Evolutionary conservation across 2,113 vertebrate species (phyloP), one percentile per base, ranked within the genome.

Genomic region (Oxyura jamaicensis): DNA sequence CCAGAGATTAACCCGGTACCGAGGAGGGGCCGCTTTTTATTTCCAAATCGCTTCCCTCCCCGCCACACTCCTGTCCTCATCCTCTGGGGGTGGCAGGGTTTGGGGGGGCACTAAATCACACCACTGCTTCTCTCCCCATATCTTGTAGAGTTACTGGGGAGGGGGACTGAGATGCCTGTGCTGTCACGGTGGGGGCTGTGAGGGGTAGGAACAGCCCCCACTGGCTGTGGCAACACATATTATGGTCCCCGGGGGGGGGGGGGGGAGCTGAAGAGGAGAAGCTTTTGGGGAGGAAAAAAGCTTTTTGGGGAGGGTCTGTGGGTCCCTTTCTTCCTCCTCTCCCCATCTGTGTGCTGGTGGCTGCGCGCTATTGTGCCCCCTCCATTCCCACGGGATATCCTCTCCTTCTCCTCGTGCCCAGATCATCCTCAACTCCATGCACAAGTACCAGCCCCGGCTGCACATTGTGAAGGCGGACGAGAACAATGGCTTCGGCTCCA

Each of bases 381-480:
- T 50, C 78, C 62, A 74, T 85, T 46, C 86, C 75, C 69, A 91
- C 4, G 15, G 58, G 5, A 4, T 63, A 11, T 86, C 10, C 29
- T 91, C 52, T 90, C 25, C 26, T 86, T 84, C 80, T 82, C 92
- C 93, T 89, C 23, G 35, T 8, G 36, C 65, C 41, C 82, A 99
- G 99, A 99, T 99, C 96, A 99, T 99, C 93, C 97, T 99, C 29
- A 99, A 99, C 96, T 99, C 99, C 71, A 99, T 99, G 99, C 99
- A 99, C 97, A 99, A 99, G 66, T 99, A 99, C 84, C 99, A 99
- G 84, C 99, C 99, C 66, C 97, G 99, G 97, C 99, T 99, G 79
- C 99, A 99, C 97, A 99, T 99, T 26, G 99, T 99, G 75, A 99
- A 99, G 94, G 99, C 99, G 3, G 99, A 99, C 53, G 99, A 99